A percentile compares a stretch with the other conserved stretches of the same genome.
phyloP scores from a whole-genome alignment of 2,888 invertebrate genomes.

The Chelonus formosanus region DNA sequence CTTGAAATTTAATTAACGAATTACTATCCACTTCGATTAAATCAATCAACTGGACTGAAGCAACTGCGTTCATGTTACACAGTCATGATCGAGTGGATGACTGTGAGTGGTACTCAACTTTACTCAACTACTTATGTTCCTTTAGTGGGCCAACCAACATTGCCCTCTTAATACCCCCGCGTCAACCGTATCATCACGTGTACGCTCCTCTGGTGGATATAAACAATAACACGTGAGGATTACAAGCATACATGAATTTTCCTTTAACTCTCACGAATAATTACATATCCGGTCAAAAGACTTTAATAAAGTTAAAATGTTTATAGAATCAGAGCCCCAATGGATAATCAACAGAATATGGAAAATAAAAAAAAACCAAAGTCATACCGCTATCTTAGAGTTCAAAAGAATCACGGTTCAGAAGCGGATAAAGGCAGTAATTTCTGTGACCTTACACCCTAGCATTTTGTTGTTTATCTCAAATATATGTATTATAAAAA shows the following conservation, averaged over 20 bases:
- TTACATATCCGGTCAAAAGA: no score
- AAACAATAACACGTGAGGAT: constrained; percentile 55
- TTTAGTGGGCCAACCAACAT: constrained; percentile 34
- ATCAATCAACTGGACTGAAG: constrained; percentile 47
- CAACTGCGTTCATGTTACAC: constrained; percentile 44
- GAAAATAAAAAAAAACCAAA: no score
- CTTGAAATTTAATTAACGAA: not conserved
- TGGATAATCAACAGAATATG: no score
- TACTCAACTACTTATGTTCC: constrained; percentile 32
- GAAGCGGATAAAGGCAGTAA: no score
- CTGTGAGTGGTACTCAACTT: constrained; percentile 42
- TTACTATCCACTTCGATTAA: constrained; percentile 33
- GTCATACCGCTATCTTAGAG: no score
- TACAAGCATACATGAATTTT: not conserved
- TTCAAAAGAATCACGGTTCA: not conserved
- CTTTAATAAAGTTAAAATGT: no score
- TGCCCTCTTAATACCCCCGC: constrained; percentile 32
- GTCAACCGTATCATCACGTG: constrained; percentile 50
- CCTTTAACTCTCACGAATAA: not conserved
- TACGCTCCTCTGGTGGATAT: constrained; percentile 48
- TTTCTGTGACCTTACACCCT: no score
- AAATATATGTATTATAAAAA: no score
- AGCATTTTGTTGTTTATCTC: no score
- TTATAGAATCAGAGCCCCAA: no score
- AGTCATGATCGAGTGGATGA: constrained; percentile 45